Evolutionary conservation across 2,888 invertebrate genomes (phyloP).

Genomic region (Drosophila falleni): DNA sequence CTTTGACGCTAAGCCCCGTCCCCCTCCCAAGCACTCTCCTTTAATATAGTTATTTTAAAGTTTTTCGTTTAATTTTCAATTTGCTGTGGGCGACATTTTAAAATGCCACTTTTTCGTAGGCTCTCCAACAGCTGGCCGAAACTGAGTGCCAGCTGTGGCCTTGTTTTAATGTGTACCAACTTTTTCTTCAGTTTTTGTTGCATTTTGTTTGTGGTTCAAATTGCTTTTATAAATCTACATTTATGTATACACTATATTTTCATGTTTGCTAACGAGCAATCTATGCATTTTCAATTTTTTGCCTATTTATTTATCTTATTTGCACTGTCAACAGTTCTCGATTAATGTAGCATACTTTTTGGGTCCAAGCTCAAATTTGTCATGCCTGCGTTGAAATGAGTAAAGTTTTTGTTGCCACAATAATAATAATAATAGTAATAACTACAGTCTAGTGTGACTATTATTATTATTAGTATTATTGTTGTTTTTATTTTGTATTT

Average conservation of each 20-base stretch:
- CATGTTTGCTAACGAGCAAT: slow-evolving; percentile 52
- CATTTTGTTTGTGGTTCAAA: slow-evolving; percentile 42
- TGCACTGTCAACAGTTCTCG: slow-evolving; percentile 47
- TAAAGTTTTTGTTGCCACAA: slow-evolving; percentile 59
- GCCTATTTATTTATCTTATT: slow-evolving; percentile 43
- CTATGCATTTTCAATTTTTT: slow-evolving; percentile 58
- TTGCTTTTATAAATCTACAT: slow-evolving; percentile 30
- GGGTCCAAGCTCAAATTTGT: slow-evolving; percentile 28
- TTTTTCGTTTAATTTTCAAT: slow-evolving; percentile 82
- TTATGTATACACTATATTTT: slow-evolving; percentile 17
- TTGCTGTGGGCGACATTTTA: slow-evolving; percentile 74
- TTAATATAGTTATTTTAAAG: slow-evolving; percentile 79
- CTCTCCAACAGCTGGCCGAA: slow-evolving; percentile 36
- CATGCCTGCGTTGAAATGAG: slow-evolving; percentile 62
- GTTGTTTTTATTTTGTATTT: slow-evolving; percentile 20
- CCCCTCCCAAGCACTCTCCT: slow-evolving; percentile 11
- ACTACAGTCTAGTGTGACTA: slow-evolving; percentile 40
- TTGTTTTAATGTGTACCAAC: slow-evolving; percentile 61
- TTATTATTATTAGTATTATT: slow-evolving; percentile 49
- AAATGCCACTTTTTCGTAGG: slow-evolving; percentile 61
- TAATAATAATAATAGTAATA: slow-evolving; percentile 42
- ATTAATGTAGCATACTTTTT: slow-evolving; percentile 40
- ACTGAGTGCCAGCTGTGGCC: slow-evolving; percentile 60
- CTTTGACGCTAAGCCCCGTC: slow-evolving; percentile 25
- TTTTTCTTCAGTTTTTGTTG: slow-evolving; percentile 39